phyloP scores from a whole-genome alignment of 2,888 invertebrate genomes.

The Torymus aiolomorphi region DNA sequence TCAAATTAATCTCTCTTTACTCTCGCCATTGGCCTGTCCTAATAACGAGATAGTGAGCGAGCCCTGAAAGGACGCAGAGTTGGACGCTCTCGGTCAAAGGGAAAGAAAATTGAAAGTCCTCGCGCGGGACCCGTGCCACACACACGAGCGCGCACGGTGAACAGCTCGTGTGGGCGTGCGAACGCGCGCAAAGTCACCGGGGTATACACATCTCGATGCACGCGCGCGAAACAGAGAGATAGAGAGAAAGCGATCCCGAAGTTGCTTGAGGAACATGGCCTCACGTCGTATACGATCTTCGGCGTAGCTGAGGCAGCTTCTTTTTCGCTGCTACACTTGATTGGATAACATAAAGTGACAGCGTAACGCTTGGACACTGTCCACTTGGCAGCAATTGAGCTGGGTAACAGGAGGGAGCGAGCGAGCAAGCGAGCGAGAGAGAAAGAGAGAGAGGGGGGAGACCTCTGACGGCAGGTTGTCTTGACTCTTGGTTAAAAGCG shows the following conservation, averaged over 20 bases:
- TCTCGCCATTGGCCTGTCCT: no score
- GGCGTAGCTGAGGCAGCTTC: slow-evolving; percentile 65
- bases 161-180: neutral
- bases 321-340: slow-evolving; percentile 65
- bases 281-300: slow-evolving; percentile 49
- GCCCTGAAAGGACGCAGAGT: no score
- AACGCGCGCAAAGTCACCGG: neutral
- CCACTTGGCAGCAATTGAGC: slow-evolving; percentile 66
- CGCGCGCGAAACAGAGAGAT: neutral
- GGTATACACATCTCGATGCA: neutral
- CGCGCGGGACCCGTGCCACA: neutral
- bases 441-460: no score
- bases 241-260: slow-evolving; percentile 28
- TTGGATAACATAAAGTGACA: slow-evolving; percentile 66
- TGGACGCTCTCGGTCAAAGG: no score
- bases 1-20: no score
- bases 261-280: slow-evolving; percentile 41
- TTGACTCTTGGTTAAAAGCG: slow-evolving; percentile 8
- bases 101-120: slow-evolving; percentile 60
- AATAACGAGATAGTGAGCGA: no score
- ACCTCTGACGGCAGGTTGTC: no score
- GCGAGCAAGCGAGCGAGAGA: no score
- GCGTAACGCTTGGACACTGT: slow-evolving; percentile 65
- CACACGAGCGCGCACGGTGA: slow-evolving; percentile 1
- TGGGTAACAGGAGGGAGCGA: slow-evolving; percentile 30